Conservation (phyloP, 2,888 invertebrate genomes). For the Leptinotarsa haldemani region DNA sequence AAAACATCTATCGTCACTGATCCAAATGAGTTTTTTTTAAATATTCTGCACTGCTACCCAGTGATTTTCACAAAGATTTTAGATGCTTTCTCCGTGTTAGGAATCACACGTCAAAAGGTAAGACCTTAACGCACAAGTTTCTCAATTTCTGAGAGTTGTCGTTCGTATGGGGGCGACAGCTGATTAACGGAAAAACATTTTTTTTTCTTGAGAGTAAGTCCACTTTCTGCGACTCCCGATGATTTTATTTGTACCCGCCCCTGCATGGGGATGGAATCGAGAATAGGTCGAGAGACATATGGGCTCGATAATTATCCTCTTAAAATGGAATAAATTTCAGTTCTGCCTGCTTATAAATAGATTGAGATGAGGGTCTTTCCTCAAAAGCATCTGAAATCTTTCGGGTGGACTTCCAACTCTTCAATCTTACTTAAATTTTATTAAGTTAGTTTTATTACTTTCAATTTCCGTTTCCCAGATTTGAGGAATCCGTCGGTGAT, state of each 20-base stretch:
- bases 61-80: no score
- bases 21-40: no score
- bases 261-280: slow-evolving; percentile 15
- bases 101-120: no score
- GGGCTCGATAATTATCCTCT: slow-evolving; percentile 56
- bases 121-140: no score
- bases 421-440: neutral
- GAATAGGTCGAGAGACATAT: slow-evolving; percentile 47
- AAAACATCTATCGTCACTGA: no score
- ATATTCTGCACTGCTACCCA: no score
- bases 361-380: slow-evolving; percentile 28
- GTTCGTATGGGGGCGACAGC: no score
- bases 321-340: slow-evolving; percentile 53
- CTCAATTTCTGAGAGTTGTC: no score
- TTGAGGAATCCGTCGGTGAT: no score
- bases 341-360: slow-evolving; percentile 44
- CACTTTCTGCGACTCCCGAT: neutral
- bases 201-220: slow-evolving; percentile 17
- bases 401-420: slow-evolving; percentile 1
- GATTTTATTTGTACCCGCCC: neutral
- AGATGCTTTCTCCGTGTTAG: neutral
- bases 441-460: neutral
- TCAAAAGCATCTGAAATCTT: slow-evolving; percentile 5
- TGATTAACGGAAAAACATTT: no score
- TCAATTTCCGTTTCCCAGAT: neutral